phyloP scores from a whole-genome alignment of 2,888 invertebrate genomes.

The Mallateleia sp. region DNA sequence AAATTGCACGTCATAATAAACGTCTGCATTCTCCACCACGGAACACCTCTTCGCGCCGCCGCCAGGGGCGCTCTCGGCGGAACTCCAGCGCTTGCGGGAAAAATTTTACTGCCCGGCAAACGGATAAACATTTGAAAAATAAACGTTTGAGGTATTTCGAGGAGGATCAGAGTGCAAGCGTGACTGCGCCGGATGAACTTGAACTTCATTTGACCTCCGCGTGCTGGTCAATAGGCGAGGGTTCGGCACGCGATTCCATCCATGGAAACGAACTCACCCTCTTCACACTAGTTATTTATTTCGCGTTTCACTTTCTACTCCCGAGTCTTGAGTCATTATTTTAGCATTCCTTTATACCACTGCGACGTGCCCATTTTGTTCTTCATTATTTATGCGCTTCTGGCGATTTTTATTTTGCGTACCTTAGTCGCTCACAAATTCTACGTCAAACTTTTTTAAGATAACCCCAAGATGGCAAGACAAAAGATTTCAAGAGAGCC shows the following conservation, averaged over 20 bases:
- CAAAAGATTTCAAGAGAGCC: conserved; percentile 41
- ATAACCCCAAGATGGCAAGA: no score
- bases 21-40: not conserved
- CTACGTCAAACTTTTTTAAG: conserved; percentile 54
- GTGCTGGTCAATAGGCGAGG: conserved; percentile 66
- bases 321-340: conserved; percentile 72
- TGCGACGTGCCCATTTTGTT: conserved; percentile 73
- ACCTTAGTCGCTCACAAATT: conserved; percentile 53
- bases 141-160: conserved; percentile 73
- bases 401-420: conserved; percentile 57
- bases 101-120: conserved; percentile 75
- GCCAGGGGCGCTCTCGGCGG: conserved; percentile 27
- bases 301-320: conserved; percentile 72
- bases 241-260: conserved; percentile 67
- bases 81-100: conserved; percentile 11
- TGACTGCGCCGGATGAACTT: conserved; percentile 76
- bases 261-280: conserved; percentile 72
- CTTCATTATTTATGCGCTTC: conserved; percentile 72
- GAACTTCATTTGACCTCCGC: conserved; percentile 71
- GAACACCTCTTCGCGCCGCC: not conserved
- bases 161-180: conserved; percentile 77
- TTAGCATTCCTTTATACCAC: conserved; percentile 67
- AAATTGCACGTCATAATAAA: no score
- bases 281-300: conserved; percentile 74
- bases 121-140: conserved; percentile 77